phyloP scores from a whole-genome alignment of 2,113 vertebrate genomes.

The Potamarius usumacintae region DNA sequence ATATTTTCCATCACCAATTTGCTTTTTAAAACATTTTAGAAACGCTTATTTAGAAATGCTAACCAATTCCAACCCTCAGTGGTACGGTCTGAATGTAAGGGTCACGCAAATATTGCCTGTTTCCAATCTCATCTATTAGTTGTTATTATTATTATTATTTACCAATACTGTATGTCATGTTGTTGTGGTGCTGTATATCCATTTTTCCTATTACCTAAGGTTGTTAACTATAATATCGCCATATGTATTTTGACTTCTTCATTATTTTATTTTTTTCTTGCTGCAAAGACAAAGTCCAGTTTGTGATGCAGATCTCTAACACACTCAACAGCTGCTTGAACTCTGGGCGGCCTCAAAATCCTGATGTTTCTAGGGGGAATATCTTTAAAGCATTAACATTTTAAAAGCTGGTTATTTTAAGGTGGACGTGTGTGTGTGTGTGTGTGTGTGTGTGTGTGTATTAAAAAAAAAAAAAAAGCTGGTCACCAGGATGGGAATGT shows the following conservation, averaged over 20 bases:
- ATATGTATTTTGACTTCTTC: neutral
- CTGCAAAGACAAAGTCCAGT: neutral
- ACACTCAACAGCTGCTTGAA: slow-evolving; percentile 27
- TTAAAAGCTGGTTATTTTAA: slow-evolving; percentile 37
- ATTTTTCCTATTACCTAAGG: neutral
- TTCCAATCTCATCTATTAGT: neutral
- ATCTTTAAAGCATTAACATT: slow-evolving; percentile 26
- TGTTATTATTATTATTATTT: neutral
- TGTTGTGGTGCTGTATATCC: neutral
- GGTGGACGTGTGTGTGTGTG: slow-evolving; percentile 18
- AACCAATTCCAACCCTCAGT: neutral
- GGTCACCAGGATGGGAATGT: slow-evolving; percentile 48
- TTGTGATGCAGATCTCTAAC: slow-evolving; percentile 9
- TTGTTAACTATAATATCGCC: neutral
- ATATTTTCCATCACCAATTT: neutral
- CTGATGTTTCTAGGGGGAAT: slow-evolving; percentile 29
- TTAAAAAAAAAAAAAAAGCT: slow-evolving; percentile 20
- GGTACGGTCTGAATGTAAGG: neutral
- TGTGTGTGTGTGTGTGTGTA: slow-evolving; percentile 25
- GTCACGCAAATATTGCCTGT: neutral
- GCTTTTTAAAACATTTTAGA: neutral
- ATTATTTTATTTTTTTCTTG: neutral
- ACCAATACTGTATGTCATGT: neutral
- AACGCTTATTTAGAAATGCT: neutral
- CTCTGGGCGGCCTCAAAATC: slow-evolving; percentile 13